Percentiles rank a stretch among this genome's conserved stretches.
These are phyloP conservation scores for Falco punctatus DNA, from an alignment of 2,113 vertebrate genomes.

Conservation along the genomic window DNA sequence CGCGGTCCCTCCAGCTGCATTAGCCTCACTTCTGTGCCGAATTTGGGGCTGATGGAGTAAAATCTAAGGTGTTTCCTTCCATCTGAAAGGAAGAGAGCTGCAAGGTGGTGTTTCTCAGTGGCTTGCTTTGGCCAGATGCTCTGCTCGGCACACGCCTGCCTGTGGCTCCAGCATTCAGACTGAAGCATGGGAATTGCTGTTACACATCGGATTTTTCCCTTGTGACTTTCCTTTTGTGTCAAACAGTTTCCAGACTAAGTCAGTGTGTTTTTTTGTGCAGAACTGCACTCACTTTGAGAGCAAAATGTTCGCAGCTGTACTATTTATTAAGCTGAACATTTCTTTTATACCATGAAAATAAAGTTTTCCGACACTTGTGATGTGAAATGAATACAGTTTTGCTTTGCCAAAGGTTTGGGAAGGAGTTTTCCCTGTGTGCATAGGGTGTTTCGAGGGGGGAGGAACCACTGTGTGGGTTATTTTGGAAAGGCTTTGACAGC, in stretches of 20 bases:
- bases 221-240: neutral
- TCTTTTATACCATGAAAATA: neutral
- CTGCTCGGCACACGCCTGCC: neutral
- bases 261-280: neutral
- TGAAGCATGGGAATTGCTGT: neutral
- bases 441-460: neutral
- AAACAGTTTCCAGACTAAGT: neutral
- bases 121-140: neutral
- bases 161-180: neutral
- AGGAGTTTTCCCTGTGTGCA: neutral
- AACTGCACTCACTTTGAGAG: neutral
- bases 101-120: neutral
- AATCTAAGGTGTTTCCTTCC: neutral
- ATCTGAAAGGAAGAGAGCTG: neutral
- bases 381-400: neutral
- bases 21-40: neutral
- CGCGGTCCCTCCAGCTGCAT: rapidly evolving
- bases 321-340: neutral
- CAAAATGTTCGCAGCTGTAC: neutral
- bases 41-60: neutral
- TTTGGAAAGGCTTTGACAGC: neutral
- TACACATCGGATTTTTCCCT: neutral
- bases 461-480: neutral
- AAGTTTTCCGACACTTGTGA: neutral
- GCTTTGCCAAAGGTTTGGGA: neutral